These are phyloP conservation scores for Chelon labrosus DNA, from an alignment of 2,797 vertebrate genomes.

Conservation along the genomic window DNA sequence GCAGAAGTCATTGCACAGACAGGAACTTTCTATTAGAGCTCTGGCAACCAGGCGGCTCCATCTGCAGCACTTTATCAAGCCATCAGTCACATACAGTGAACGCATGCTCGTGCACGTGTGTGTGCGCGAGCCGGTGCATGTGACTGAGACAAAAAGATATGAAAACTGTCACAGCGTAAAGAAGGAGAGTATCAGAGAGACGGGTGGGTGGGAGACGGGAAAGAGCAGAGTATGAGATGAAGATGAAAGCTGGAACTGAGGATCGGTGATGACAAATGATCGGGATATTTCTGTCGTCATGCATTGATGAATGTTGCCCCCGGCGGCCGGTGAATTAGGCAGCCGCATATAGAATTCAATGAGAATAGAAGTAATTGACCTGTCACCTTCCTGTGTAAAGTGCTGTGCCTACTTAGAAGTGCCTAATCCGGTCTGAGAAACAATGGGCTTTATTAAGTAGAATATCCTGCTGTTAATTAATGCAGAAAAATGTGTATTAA, in stretches of 20 bases:
- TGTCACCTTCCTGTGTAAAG: conserved; percentile 58
- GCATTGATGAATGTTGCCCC: conserved; percentile 66
- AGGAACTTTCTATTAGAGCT: conserved; percentile 74
- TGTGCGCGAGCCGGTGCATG: conserved; percentile 23
- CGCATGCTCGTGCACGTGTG: conserved; percentile 5
- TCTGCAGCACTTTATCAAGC: conserved; percentile 73
- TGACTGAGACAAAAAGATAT: conserved; percentile 60
- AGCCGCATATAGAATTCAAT: conserved; percentile 71
- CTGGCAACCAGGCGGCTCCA: conserved; percentile 62
- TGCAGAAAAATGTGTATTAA: conserved; percentile 60
- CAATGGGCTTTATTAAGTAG: conserved; percentile 57
- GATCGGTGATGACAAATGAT: conserved; percentile 77
- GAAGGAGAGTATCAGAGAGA: conserved; percentile 53
- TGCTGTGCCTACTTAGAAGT: conserved; percentile 53
- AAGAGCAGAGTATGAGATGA: conserved; percentile 53
- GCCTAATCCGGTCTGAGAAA: conserved; percentile 53
- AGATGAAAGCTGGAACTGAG: conserved; percentile 60
- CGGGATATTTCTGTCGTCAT: conserved; percentile 74
- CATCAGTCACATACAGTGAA: conserved; percentile 65
- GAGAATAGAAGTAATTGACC: conserved; percentile 70
- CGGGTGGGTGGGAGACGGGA: conserved; percentile 25
- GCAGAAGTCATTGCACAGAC: conserved; percentile 56
- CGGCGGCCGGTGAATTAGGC: conserved; percentile 69
- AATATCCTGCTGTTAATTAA: conserved; percentile 66
- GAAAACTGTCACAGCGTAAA: conserved; percentile 61